Conservation (phyloP, 64 coral and sea anemone species). For the Montipora cactus region DNA sequence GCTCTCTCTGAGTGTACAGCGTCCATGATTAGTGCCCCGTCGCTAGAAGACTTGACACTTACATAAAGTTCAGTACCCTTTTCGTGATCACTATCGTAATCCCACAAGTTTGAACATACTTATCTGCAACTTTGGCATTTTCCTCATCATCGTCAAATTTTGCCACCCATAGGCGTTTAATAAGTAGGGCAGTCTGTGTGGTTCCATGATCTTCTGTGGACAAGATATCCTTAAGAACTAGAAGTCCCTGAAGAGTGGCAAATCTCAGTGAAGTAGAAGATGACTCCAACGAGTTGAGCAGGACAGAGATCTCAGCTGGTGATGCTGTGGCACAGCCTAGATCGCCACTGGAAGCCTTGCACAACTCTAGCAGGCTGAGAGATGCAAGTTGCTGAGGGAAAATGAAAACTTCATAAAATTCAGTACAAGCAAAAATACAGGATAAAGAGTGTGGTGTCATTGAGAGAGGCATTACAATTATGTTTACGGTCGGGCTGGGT, state of each 20-base stretch:
- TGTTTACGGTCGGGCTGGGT: too few relatives aligned
- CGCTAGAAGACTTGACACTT: too few relatives aligned
- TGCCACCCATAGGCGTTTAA: conserved; percentile 87
- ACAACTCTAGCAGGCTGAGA: conserved; percentile 81
- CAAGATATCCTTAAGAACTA: conserved; percentile 54
- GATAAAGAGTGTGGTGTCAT: too few relatives aligned
- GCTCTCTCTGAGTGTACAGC: too few relatives aligned
- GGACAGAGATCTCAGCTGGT: conserved; percentile 74
- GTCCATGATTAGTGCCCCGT: too few relatives aligned
- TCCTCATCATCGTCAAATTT: conserved; percentile 93
- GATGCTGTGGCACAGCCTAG: conserved; percentile 78
- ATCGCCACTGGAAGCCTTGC: conserved; percentile 79
- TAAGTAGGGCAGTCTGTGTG: conserved; percentile 54
- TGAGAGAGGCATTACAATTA: too few relatives aligned
- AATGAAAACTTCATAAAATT: background rate
- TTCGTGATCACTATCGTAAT: too few relatives aligned
- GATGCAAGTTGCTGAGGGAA: conserved; percentile 89
- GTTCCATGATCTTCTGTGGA: conserved; percentile 66
- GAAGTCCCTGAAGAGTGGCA: conserved; percentile 79
- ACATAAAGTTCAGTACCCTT: too few relatives aligned
- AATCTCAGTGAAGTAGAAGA: conserved; percentile 76
- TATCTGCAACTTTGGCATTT: conserved; percentile 82
- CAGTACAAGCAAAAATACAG: too few relatives aligned
- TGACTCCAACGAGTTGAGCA: conserved; percentile 84
- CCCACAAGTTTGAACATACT: conserved; percentile 31